These are phyloP conservation scores for Rhamnusium bicolor DNA, from an alignment of 2,888 invertebrate genomes.

Conservation along the genomic window DNA sequence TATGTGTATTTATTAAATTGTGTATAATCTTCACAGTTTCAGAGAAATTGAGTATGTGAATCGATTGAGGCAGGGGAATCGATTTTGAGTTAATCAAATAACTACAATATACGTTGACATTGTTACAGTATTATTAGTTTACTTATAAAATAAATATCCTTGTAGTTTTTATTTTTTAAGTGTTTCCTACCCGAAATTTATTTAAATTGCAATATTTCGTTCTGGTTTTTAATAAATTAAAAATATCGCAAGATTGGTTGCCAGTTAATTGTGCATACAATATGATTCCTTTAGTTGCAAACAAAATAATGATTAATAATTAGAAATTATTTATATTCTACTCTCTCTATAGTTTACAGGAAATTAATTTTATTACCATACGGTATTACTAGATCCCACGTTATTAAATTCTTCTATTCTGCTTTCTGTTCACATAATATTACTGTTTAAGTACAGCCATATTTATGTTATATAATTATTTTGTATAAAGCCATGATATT, in stretches of 20 bases:
- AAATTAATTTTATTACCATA: conserved; percentile 36
- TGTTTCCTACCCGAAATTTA: not conserved
- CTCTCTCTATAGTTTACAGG: conserved; percentile 32
- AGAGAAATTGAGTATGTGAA: too few species aligned
- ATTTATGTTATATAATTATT: conserved; percentile 11
- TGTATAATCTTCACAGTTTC: too few species aligned
- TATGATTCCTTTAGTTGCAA: not conserved
- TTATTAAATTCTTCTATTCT: conserved; percentile 36
- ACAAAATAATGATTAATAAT: conserved; percentile 1
- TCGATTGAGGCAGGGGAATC: too few species aligned
- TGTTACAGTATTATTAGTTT: too few species aligned
- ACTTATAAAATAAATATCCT: not conserved
- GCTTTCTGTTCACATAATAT: conserved; percentile 40
- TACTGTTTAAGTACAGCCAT: conserved; percentile 17
- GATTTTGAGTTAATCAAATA: too few species aligned
- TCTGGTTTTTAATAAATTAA: not conserved
- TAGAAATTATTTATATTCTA: conserved; percentile 26
- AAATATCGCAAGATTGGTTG: not conserved
- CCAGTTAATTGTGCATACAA: not conserved
- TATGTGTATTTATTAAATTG: too few species aligned
- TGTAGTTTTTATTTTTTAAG: not conserved
- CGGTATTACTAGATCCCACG: conserved; percentile 40
- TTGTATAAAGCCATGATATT: not conserved
- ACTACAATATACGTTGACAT: too few species aligned
- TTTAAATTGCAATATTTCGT: not conserved